phyloP scores from a whole-genome alignment of 1,140 invertebrate species.

The Meloidogyne chitwoodi region DNA sequence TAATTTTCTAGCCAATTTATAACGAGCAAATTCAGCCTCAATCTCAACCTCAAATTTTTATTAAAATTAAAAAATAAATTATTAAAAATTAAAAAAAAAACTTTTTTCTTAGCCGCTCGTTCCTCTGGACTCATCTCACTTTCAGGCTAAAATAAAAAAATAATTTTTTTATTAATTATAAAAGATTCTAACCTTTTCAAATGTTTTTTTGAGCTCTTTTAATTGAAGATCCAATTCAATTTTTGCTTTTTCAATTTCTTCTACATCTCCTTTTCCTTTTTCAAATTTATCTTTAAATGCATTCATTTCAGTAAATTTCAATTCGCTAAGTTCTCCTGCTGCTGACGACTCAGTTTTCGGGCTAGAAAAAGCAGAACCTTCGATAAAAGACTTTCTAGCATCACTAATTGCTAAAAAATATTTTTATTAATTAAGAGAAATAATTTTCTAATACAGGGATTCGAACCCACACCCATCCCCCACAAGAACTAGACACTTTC shows the following conservation, averaged over 20 bases:
- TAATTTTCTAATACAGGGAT: not conserved
- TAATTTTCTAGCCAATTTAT: constrained; percentile 54
- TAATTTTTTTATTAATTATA: not conserved
- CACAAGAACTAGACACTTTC: constrained; percentile 35
- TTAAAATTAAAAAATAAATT: not conserved
- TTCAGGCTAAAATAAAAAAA: constrained; percentile 1
- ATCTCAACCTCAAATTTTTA: constrained; percentile 52
- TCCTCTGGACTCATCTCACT: constrained; percentile 57
- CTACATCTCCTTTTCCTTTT: constrained; percentile 41
- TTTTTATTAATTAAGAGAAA: constrained; percentile 3
- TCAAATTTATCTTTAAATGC: constrained; percentile 58
- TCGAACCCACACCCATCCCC: constrained; percentile 43
- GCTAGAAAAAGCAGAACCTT: constrained; percentile 3
- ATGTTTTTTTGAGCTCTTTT: constrained; percentile 52
- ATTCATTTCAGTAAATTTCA: constrained; percentile 40
- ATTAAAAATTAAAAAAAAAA: not conserved
- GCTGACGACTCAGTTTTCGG: not conserved
- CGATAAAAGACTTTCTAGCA: constrained; percentile 17
- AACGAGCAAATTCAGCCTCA: constrained; percentile 57
- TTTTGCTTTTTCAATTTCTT: constrained; percentile 37
- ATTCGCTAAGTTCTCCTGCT: constrained; percentile 6
- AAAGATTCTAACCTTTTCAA: constrained; percentile 42
- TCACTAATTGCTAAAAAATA: not conserved
- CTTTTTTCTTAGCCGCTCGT: constrained; percentile 55
- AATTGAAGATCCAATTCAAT: constrained; percentile 54